Percentiles rank a stretch among this genome's conserved stretches.
Conservation (phyloP, 2,888 invertebrate species). For the Rhingia rostrata region DNA sequence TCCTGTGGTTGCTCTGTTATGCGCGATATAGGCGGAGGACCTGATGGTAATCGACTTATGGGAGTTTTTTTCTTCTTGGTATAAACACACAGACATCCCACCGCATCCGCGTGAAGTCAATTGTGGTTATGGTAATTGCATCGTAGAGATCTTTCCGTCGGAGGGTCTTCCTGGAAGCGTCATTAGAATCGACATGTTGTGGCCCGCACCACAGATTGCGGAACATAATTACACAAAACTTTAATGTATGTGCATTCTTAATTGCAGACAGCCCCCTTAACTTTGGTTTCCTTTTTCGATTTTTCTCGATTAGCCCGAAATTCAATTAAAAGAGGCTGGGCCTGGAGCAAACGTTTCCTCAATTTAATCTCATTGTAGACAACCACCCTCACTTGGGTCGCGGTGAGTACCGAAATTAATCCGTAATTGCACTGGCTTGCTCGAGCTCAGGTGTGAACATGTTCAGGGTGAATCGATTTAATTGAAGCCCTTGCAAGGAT, state of each 20-base stretch:
- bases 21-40: slow-evolving; percentile 10
- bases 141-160: slow-evolving; percentile 11
- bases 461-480: slow-evolving; percentile 51
- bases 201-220: slow-evolving; percentile 41
- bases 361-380: slow-evolving; percentile 51
- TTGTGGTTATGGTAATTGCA: slow-evolving; percentile 63
- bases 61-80: neutral
- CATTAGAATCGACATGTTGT: slow-evolving; percentile 42
- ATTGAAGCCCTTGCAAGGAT: slow-evolving; percentile 14
- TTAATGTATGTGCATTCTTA: slow-evolving; percentile 65
- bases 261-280: slow-evolving; percentile 13
- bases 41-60: slow-evolving; percentile 50
- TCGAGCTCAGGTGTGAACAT: slow-evolving; percentile 47
- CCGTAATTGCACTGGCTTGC: slow-evolving; percentile 16
- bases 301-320: slow-evolving; percentile 33
- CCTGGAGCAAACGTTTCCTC: slow-evolving; percentile 11
- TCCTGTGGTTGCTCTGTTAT: slow-evolving; percentile 4
- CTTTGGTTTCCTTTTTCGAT: neutral
- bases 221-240: slow-evolving; percentile 41
- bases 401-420: slow-evolving; percentile 7
- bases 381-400: neutral
- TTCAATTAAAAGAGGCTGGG: neutral
- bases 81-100: too few species aligned
- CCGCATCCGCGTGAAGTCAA: slow-evolving; percentile 21
- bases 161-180: slow-evolving; percentile 14